A percentile compares a stretch with the other conserved stretches of the same genome.
Evolutionary conservation across 2,113 vertebrate species (phyloP).

Genomic region (Carassius gibelio): DNA sequence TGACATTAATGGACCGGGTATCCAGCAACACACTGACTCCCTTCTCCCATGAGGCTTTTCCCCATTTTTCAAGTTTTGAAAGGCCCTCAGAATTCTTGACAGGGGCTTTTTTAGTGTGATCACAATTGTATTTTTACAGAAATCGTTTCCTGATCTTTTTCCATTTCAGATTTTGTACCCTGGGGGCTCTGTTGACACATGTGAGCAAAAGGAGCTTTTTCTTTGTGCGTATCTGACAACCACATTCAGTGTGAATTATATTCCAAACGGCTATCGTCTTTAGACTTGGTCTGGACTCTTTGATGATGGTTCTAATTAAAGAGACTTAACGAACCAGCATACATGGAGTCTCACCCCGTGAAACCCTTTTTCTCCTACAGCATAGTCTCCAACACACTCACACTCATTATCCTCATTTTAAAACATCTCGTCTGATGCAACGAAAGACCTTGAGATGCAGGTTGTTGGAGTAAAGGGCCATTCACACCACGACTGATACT

Average conservation of each 20-base stretch:
- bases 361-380: background rate
- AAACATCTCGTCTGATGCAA: background rate
- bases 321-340: conserved; percentile 2
- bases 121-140: conserved; percentile 10
- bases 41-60: conserved; percentile 22
- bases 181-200: background rate
- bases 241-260: background rate
- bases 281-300: conserved; percentile 16
- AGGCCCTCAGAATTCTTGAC: conserved; percentile 34
- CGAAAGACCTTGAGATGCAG: background rate
- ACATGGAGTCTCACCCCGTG: background rate
- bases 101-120: background rate
- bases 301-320: conserved; percentile 19
- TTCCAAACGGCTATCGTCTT: conserved; percentile 12
- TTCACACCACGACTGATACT: background rate
- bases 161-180: background rate
- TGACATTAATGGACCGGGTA: conserved; percentile 40
- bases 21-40: background rate
- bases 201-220: background rate
- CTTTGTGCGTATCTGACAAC: background rate
- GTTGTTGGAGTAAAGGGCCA: background rate
- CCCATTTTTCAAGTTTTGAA: conserved; percentile 30
- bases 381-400: background rate
- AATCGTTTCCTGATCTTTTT: background rate
- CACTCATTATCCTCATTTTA: conserved; percentile 6